A percentile compares a stretch with the other conserved stretches of the same genome.
phyloP scores from a whole-genome alignment of 2,888 invertebrate species.

The Campoplex capitator region DNA sequence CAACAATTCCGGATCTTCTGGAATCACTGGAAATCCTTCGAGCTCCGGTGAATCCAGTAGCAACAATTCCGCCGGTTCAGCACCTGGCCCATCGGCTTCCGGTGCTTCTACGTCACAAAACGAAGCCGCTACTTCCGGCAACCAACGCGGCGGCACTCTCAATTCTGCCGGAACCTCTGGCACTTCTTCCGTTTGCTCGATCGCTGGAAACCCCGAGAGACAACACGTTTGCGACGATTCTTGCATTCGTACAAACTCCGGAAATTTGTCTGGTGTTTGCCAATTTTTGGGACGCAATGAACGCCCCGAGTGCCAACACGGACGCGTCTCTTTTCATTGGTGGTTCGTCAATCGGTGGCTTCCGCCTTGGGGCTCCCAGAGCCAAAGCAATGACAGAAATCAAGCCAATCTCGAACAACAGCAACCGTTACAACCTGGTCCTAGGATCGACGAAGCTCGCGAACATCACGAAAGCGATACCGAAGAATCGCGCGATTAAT shows the following conservation, averaged over 20 bases:
- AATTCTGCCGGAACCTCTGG: constrained; percentile 67
- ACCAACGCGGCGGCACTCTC: constrained; percentile 64
- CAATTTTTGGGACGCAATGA: constrained; percentile 80
- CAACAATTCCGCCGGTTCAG: constrained; percentile 69
- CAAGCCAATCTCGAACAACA: constrained; percentile 58
- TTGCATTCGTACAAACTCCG: constrained; percentile 84
- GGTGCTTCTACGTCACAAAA: constrained; percentile 77
- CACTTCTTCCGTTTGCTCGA: constrained; percentile 61
- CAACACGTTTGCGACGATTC: constrained; percentile 84
- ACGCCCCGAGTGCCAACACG: constrained; percentile 79
- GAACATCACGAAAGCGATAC: constrained; percentile 80
- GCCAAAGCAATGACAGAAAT: constrained; percentile 75
- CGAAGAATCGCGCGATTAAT: constrained; percentile 76
- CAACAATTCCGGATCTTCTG: constrained; percentile 60
- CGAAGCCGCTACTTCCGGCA: constrained; percentile 82
- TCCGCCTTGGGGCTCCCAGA: constrained; percentile 87
- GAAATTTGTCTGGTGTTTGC: constrained; percentile 77
- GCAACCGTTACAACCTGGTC: neutral
- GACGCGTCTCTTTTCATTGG: constrained; percentile 88
- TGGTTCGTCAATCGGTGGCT: constrained; percentile 89
- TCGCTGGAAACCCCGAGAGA: constrained; percentile 81
- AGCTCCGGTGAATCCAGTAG: constrained; percentile 58
- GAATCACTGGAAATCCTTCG: constrained; percentile 35
- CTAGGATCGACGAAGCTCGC: constrained; percentile 74
- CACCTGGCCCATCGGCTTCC: constrained; percentile 71